A percentile compares a stretch with the other conserved stretches of the same genome.
These are phyloP conservation scores for Aramus guarauna DNA, from an alignment of 2,113 vertebrate genomes.

Conservation along the genomic window DNA sequence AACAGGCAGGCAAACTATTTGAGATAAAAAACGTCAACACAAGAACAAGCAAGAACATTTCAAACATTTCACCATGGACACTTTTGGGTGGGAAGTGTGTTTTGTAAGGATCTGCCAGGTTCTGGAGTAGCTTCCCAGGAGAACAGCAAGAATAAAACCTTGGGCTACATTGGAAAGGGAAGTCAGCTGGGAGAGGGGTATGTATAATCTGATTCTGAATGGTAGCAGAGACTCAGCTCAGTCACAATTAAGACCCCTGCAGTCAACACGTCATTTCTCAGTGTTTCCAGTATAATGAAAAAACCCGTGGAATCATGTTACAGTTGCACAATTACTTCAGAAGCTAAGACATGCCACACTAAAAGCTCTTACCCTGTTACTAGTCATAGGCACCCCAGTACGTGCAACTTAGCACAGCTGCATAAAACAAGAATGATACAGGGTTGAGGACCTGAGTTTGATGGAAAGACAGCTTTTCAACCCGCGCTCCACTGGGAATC, in stretches of 20 bases:
- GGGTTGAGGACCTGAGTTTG: neutral
- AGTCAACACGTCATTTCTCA: neutral
- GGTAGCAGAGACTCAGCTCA: neutral
- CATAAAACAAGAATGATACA: rapidly evolving
- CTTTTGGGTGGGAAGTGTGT: neutral
- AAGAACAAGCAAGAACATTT: neutral
- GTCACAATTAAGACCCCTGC: neutral
- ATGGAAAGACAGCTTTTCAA: neutral
- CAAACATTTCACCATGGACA: neutral
- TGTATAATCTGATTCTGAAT: neutral
- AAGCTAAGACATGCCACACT: neutral
- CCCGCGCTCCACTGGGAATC: neutral
- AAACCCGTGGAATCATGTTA: neutral
- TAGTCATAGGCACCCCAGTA: neutral
- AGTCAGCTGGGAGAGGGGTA: neutral
- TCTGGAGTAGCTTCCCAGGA: neutral
- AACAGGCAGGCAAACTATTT: neutral
- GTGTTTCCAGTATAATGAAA: neutral
- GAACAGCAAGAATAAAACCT: neutral
- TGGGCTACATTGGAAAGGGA: neutral
- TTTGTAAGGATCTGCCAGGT: neutral
- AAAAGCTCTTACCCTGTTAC: neutral
- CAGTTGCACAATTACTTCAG: neutral
- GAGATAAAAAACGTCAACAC: neutral
- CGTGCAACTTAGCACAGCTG: neutral